Percentiles rank a stretch among this genome's conserved stretches.
Evolutionary conservation across 2,113 vertebrate species (phyloP).

Genomic region (Turdus rufiventris): DNA sequence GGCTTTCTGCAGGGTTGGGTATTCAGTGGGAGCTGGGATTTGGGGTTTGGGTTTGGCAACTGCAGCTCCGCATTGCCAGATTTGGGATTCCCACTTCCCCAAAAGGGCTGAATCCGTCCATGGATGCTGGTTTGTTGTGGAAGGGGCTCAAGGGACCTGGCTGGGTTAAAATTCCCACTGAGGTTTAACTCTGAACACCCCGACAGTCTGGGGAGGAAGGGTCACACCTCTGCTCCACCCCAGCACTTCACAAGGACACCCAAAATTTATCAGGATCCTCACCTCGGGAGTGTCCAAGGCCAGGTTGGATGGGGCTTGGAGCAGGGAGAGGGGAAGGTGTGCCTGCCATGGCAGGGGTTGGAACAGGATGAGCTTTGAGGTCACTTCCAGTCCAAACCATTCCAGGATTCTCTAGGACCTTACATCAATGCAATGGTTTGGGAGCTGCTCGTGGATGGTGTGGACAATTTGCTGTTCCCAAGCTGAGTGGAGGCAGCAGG

Average conservation of each 20-base stretch:
- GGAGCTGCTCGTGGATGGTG: neutral
- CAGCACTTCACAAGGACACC: neutral
- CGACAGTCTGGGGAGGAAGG: neutral
- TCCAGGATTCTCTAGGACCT: neutral
- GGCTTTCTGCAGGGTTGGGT: neutral
- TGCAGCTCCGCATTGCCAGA: fast-evolving
- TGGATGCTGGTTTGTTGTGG: fast-evolving
- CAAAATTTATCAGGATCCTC: neutral
- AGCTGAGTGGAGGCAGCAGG: neutral
- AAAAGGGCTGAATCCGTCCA: fast-evolving
- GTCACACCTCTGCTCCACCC: neutral
- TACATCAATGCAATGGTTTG: fast-evolving
- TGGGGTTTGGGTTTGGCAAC: fast-evolving
- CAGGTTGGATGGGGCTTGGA: fast-evolving
- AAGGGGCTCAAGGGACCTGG: fast-evolving
- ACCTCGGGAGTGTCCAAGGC: neutral
- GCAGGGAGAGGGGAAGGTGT: neutral
- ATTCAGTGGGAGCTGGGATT: neutral
- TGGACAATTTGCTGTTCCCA: neutral
- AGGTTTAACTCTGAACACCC: neutral
- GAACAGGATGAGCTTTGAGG: neutral
- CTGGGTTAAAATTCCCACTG: neutral
- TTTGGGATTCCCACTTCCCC: neutral
- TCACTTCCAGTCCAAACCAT: neutral
- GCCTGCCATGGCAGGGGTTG: neutral